Conservation (phyloP, 2,797 vertebrate genomes). For the Rhinophrynus dorsalis region DNA sequence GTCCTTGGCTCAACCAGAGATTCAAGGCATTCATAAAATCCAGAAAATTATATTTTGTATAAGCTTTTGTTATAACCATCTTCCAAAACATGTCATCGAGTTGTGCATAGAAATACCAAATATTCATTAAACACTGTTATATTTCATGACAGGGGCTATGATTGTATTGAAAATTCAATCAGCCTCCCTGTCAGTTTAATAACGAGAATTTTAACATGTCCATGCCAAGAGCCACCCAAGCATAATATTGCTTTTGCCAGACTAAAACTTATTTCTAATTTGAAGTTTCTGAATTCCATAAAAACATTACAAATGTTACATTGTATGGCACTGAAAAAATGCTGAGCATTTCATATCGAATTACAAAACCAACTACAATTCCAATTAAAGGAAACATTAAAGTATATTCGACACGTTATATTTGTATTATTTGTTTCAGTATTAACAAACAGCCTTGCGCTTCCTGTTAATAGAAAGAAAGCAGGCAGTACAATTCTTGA, state of each 20-base stretch:
- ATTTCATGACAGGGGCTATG: conserved; percentile 57
- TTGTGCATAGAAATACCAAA: conserved; percentile 58
- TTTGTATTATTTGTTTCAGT: too few relatives aligned
- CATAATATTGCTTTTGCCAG: conserved; percentile 59
- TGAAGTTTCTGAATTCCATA: conserved; percentile 52
- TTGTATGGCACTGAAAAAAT: conserved; percentile 9
- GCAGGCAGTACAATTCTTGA: conserved; percentile 67
- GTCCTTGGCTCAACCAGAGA: background rate
- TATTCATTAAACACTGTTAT: conserved; percentile 60
- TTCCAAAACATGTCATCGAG: conserved; percentile 49
- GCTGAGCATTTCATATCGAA: conserved; percentile 37
- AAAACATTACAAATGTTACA: conserved; percentile 50
- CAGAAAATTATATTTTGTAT: conserved; percentile 14
- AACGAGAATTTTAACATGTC: conserved; percentile 62
- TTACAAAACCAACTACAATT: conserved; percentile 47
- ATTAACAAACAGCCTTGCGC: conserved; percentile 69
- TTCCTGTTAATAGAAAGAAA: conserved; percentile 69
- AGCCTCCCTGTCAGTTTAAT: conserved; percentile 55
- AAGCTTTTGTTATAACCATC: conserved; percentile 32
- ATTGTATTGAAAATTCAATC: conserved; percentile 62
- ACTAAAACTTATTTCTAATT: conserved; percentile 54
- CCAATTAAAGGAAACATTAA: conserved; percentile 59
- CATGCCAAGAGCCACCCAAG: conserved; percentile 60
- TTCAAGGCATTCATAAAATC: conserved; percentile 3
- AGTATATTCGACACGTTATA: conserved; percentile 49